Evolutionary conservation across 1,140 invertebrate species (phyloP), one percentile per base, ranked within the genome.

Genomic region (Micrasema longulum): DNA sequence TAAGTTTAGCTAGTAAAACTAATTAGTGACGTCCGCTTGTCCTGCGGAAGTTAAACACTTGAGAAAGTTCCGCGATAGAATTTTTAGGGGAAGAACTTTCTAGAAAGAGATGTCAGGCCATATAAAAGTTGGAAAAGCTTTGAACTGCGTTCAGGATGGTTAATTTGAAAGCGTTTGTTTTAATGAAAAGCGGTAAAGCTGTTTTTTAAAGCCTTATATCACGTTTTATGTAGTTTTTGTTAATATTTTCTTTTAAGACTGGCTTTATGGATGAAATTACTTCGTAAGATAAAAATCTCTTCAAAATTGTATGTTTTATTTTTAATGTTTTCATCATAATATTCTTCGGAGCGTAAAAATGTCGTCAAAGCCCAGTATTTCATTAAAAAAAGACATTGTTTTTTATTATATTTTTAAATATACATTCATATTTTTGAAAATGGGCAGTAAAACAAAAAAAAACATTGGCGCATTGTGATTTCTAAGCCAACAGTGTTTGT

Each of bases 1-100:
- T 47, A 64, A 64, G 38, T 64, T 47, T 20, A 35, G 60, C 60
- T 47, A 26, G 60, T 64, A 64, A 64, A 64, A 64, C 22, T 64
- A 64, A 64, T 64, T 64, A 64, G 60, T 41, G 43, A 64, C 60
- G 43, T 64, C 60, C 60, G 60, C 43, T 47, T 64, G 60, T 64
- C 60, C 60, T 64, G 41, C 12, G 43, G 60, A 64, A 64, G 60
- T 64, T 64, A 64, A 64, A 47, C 41, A 47, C 60, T 64, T 64
- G 60, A 41, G 22, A 45, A 62, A 64, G 41, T 64, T 64, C 5
- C n/a, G 23, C 38, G 60, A 48, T 64, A 48, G 60, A 64, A 64
- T 64, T 64, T 64, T 64, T 64, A 64, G 60, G 60, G 43, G 11
- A 47, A 22, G 47, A 45, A 3, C 22, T 41, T 3, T 35, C 31